Base-by-base conservation (phyloP, 2,888 invertebrate genomes). In the Panorpa germanica region DNA sequence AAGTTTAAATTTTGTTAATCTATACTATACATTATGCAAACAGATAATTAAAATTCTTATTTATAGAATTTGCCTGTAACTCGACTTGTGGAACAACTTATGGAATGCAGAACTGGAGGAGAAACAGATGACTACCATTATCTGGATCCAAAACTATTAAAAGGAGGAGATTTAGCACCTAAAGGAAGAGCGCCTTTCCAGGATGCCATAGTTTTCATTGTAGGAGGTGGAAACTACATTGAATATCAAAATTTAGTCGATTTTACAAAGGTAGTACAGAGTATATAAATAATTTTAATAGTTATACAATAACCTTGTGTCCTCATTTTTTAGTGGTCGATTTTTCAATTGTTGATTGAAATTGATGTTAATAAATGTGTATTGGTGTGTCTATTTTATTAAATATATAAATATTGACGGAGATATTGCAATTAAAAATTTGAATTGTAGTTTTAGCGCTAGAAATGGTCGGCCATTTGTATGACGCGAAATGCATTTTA, bases 201-300 rank as follows among this genome's bases (percentile, higher is more conserved):
- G 44, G 86, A 88, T 53, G 85, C 85, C 4, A 74, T 88, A 34
- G 86, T 90, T 7, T 90, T 90, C 54, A 55, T 90, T 32, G 82
- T 90, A 24, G 88, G 90, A 24, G 88, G 88, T 35, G 88, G 98
- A 28, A 96, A 95, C 63, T 99, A 98, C 49, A 95, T 96, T 47
- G 98, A 99, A 56, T 98, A 98, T 55, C 96, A 96, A 55, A 98
- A 99, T 64, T 66, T 99, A 35, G 71, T 83, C 30, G 96, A 96
- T 50, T 91, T 91, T 48, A 80, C 82, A 19, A 91, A 83, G 66
- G 76, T 76, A 49, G 24, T 19, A 17, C 9, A 14, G 23, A 22
- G 22, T 15, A 17, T 33, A 11, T 10, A 27, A 28, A 32, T 11
- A 28, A 25, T 25, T 23, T 28, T 14, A n/a, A 28, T 20, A 23